Base-by-base conservation (phyloP, 2,888 invertebrate species). In the Elegia similella region DNA sequence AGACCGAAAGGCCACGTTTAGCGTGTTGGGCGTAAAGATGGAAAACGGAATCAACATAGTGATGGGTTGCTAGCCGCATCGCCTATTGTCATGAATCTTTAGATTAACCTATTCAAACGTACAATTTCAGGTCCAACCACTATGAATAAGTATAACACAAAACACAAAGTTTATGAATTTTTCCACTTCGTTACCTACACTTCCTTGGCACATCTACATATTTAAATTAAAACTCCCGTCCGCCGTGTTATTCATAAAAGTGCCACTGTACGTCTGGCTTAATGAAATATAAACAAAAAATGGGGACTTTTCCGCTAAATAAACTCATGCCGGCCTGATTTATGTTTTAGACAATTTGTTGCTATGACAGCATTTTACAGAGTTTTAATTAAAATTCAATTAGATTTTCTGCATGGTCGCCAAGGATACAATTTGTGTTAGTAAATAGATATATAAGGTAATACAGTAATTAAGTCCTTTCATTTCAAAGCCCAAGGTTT, bases 211-310 rank as follows among this genome's bases (percentile, higher is more conserved):
- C 65, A 69, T 69, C 67, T 69, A 68, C 69, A 69, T 67, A 66
- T 72, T 71, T 70, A 68, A 70, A 70, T 72, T 69, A 65, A 67
- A 70, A 65, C 62, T 60, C 65, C 63, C 65, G 57, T 62, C 60
- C 63, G 62, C 55, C 65, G 59, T 67, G 67, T 70, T 68, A 65
- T 67, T 64, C 60, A 66, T 62, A 66, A 64, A 63, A 65, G 63
- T 58, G 61, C 52, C 58, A 46, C 56, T 56, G 43, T 59, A 64
- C 60, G 67, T 57, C 60, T 62, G 63, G 62, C 66, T 67, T 73
- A 72, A 75, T 76, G 70, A 73, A 78, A 76, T 67, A 68, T 65
- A 76, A 76, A 78, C 73, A 72, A 62, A 61, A 63, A 60, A 55
- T 23, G n/a, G n/a, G 42, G 6, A 30, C 15, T 58, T 69, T 63